phyloP scores from a whole-genome alignment of 1,140 invertebrate genomes.

The Aphelenchoides avenae region DNA sequence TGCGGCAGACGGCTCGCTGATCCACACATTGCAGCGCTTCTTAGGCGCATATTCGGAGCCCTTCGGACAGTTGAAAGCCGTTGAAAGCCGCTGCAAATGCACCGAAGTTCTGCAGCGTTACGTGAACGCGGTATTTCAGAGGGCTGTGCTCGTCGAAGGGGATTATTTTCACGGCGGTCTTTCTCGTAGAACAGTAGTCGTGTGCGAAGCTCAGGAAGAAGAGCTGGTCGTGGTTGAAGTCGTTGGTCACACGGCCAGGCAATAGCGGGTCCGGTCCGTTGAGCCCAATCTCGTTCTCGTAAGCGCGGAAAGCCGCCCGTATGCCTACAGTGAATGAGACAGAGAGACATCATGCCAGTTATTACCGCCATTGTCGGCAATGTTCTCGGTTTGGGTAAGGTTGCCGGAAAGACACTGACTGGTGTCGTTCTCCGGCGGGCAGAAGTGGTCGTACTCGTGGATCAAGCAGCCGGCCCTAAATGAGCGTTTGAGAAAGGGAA shows the following conservation, averaged over 20 bases:
- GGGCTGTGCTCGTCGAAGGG: constrained; percentile 31
- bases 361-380: constrained; percentile 62
- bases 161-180: no score
- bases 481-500: no score
- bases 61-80: constrained; percentile 50
- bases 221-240: constrained; percentile 42
- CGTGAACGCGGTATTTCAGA: constrained; percentile 45
- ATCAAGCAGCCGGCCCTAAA: constrained; percentile 30
- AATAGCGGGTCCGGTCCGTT: constrained; percentile 32
- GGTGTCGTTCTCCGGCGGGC: no score
- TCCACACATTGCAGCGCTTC: constrained; percentile 51
- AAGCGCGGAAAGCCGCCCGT: constrained; percentile 31
- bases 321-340: constrained; percentile 37
- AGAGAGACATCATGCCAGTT: neutral
- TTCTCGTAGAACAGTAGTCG: no score
- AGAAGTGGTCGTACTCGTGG: constrained; percentile 18
- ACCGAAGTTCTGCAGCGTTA: constrained; percentile 56
- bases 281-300: constrained; percentile 14
- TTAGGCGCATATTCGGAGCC: constrained; percentile 33
- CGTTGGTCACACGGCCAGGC: constrained; percentile 15
- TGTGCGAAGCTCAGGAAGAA: constrained; percentile 43
- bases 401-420: constrained; percentile 14
- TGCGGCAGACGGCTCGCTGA: constrained; percentile 9
- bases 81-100: constrained; percentile 47
- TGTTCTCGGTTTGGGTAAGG: constrained; percentile 61